Base-by-base conservation (phyloP, 2,797 vertebrate species). In the Eleutherodactylus coqui region DNA sequence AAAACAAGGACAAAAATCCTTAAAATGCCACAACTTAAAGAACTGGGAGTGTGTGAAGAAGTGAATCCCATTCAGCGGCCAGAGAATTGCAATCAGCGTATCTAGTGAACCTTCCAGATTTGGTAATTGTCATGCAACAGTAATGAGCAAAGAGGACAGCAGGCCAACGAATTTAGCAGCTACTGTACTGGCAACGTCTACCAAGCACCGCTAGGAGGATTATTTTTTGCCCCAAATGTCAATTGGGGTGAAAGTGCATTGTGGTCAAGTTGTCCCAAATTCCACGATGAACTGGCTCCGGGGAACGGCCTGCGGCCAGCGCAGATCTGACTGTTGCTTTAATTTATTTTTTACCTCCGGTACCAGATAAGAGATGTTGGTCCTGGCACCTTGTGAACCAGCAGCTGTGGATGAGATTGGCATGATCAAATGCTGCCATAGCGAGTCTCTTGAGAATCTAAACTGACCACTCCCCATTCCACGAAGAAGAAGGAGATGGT, bases 401-500 rank as follows among this genome's bases (percentile, higher is more conserved):
- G 64, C 17, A 32, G 41, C 62, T 58, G 49, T 19, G 5, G 43
- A 0, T 0, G 0, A 3, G 0, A 58, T 32, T 3, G 5, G 13
- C 14, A 0, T 1, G 2, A 2, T 98, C 94, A 97, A 89, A 98
- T 98, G 88, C 96, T 97, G 90, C 94, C 94, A 88, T 98, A 98
- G 90, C 96, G 96, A 0, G 95, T 95, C 82, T 94, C 93, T 21
- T 90, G 91, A 85, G 93, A 91, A 41, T 53, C 91, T 0, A 85
- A 75, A 92, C 89, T 21, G 93, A 70, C 92, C 0, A 94, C 95
- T 38, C 89, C 27, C 95, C 94, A 92, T 89, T 99, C 98, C 29
- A 95, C 97, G 0, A 92, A 10, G 62, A 99, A 98, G 93, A 99
- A 99, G 7, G 96, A 95, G 0, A 97, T 19, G 0, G 97, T 93